Percentiles rank a stretch among this genome's conserved stretches.
Evolutionary conservation across 2,113 vertebrate species (phyloP).

Genomic region (Corythornis vintsioides): DNA sequence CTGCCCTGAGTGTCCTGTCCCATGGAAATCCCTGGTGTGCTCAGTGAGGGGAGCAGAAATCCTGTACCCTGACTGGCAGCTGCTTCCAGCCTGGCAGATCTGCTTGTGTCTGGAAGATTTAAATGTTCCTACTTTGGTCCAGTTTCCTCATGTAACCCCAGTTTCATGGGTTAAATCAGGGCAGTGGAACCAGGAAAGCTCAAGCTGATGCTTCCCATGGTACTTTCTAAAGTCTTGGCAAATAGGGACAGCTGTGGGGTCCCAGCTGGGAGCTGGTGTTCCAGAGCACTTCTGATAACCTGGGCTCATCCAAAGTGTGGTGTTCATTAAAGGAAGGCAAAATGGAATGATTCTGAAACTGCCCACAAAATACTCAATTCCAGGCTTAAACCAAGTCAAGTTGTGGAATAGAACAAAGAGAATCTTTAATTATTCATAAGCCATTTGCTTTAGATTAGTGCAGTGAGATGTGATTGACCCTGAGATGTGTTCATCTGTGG

Average conservation of each 20-base stretch:
- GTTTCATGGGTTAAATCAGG: background rate
- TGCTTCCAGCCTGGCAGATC: background rate
- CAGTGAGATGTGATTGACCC: conserved; percentile 7
- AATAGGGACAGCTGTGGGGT: background rate
- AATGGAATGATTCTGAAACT: background rate
- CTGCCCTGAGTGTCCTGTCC: background rate
- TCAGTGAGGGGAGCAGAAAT: background rate
- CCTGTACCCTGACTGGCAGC: background rate
- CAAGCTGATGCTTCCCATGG: background rate
- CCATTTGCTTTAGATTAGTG: conserved; percentile 28
- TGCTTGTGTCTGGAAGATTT: background rate
- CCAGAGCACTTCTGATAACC: background rate
- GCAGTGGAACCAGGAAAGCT: background rate
- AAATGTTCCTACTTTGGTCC: background rate
- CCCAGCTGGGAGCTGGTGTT: background rate
- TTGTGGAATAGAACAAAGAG: conserved; percentile 5
- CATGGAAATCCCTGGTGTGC: rapidly evolving
- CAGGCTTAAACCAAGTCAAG: background rate
- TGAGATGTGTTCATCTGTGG: background rate
- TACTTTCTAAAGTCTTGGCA: background rate
- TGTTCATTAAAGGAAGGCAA: background rate
- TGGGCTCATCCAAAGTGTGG: background rate
- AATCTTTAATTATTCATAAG: conserved; percentile 48
- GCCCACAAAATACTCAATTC: background rate
- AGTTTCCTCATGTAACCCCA: rapidly evolving